A percentile compares a stretch with the other conserved stretches of the same genome.
Conservation (phyloP, 1,140 invertebrate species). For the Reticulitermes speratus region DNA sequence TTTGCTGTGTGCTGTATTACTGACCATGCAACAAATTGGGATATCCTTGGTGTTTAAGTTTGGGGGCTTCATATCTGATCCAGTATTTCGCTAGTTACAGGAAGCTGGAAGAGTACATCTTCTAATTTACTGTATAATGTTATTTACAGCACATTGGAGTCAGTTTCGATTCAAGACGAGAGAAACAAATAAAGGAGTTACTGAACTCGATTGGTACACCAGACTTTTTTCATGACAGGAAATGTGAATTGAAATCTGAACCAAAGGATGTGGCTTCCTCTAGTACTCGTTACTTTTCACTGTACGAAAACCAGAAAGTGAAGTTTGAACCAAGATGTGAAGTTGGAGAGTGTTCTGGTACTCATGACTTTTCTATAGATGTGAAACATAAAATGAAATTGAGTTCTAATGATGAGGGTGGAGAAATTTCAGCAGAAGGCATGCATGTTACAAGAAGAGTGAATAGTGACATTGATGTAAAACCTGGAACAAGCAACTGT, state of each 20-base stretch:
- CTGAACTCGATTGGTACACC: neutral
- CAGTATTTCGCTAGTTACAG: no score
- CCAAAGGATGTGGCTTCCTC: neutral
- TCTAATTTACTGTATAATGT: no score
- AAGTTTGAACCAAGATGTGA: neutral
- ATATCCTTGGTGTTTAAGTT: no score
- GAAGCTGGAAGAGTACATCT: no score
- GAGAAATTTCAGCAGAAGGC: neutral
- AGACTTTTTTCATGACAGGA: neutral
- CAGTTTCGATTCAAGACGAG: neutral
- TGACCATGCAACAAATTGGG: no score
- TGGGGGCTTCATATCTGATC: no score
- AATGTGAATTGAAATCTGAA: neutral
- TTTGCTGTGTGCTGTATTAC: no score
- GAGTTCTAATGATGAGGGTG: neutral
- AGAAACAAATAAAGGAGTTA: neutral
- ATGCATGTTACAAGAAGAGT: neutral
- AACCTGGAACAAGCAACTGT: neutral
- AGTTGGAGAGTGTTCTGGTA: neutral
- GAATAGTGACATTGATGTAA: neutral
- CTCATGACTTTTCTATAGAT: neutral
- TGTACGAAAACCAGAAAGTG: neutral
- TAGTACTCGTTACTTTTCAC: neutral
- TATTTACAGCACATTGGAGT: neutral
- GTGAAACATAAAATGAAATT: neutral